Base-by-base conservation (phyloP, 2,888 invertebrate genomes). In the Agrotis segetum region DNA sequence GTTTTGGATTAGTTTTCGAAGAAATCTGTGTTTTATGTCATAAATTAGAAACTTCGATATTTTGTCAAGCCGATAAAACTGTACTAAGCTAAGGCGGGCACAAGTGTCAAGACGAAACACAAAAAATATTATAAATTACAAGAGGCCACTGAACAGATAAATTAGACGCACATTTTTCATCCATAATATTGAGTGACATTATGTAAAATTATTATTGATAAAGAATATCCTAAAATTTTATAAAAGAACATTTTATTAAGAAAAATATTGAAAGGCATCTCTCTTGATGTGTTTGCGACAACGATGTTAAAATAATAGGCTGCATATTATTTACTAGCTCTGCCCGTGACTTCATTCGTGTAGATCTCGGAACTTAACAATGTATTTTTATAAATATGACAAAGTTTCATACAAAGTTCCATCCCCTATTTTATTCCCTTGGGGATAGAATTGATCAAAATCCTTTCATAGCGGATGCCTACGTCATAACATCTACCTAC, bases 141-240 rank as follows among this genome's bases (percentile, higher is more conserved):
- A 24, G 3, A 24, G 21, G 9, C 11, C 0, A 49, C 40, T 9
- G 19, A 29, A 44, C 3, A 21, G 5, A 60, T 44, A 71, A 60
- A 62, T 49, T n/a, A 56, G 2, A 56, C n/a, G 4, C 6, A 56
- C 2, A 44, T 63, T 60, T 1, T 49, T 46, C 19, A 34, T 46
- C 13, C 21, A 5, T 58, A 56, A 56, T 49, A 34, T 50, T 46
- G 21, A 71, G 5, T 71, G 49, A 46, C 16, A n/a, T 13, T 21
- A 44, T 4, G 4, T 47, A 16, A 49, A 50, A 56, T 49, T 44
- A 56, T 49, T 44, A 49, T 49, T 44, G 4, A 52, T 5, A 40
- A 44, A 29, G 6, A 50, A 46, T 34, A 19, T 19, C 1, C 5
- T 11, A 14, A 24, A 69, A 52, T 46, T 21, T 16, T 16, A 9